Evolutionary conservation across 2,113 vertebrate genomes (phyloP), one percentile per base, ranked within the genome.

Genomic region (Phyllopteryx taeniolatus): DNA sequence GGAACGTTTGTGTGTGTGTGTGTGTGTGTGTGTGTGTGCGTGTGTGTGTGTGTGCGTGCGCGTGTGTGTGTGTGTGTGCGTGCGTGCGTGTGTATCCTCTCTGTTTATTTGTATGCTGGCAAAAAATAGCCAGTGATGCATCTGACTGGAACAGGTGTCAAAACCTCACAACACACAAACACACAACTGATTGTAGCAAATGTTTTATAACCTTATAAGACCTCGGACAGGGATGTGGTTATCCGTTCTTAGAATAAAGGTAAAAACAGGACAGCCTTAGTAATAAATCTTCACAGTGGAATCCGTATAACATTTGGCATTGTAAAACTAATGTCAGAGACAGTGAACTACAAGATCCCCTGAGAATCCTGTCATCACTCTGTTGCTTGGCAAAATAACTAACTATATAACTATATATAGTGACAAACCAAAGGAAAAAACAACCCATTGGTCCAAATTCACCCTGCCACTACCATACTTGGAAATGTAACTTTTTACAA

Each of bases 91-190:
- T 62, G 63, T 62, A 54, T 60, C 71, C 54, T 71, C 17, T 79
- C n/a, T 39, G 22, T 77, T 61, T 82, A 71, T 69, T 85, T 83
- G 78, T 83, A 68, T 61, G 44, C 60, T 69, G 62, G 72, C 79
- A 82, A 85, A 89, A 89, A 89, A 66, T 88, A 90, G 83, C 79
- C 67, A 77, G 77, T 82, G 84, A 85, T 87, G 79, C 79, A 77
- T 87, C 79, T 74, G 80, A 87, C 83, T 76, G 76, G 72, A 88
- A 88, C 89, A 89, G 86, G 86, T 89, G 87, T 84, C 85, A 75
- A 81, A 83, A 86, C 83, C 79, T 73, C 68, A 81, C 71, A 70
- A 73, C 73, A 78, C 71, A 72, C 77, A 51, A 56, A 56, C 53
- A n/a, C 51, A 9, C 44, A 10, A 22, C 44, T 47, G 67, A 66